Evolutionary conservation across 2,888 invertebrate genomes (phyloP).

Genomic region (Glaucopsyche alexis): DNA sequence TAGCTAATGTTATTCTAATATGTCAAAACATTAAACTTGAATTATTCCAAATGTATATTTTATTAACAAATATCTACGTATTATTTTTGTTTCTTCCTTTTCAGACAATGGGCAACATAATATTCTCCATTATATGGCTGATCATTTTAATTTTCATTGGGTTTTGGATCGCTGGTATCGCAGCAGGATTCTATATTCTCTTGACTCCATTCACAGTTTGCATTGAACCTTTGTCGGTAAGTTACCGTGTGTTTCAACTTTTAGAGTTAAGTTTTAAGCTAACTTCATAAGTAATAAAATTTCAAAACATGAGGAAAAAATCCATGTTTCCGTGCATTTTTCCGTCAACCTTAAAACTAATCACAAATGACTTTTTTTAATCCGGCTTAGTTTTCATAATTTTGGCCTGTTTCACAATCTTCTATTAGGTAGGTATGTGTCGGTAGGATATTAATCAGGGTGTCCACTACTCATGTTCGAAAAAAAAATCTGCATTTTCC

Average conservation of each 20-base stretch:
- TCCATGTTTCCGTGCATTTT: too few relatives aligned
- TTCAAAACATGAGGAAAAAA: too few relatives aligned
- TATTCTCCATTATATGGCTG: conserved; percentile 86
- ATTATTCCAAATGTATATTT: neutral
- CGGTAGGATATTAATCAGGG: too few relatives aligned
- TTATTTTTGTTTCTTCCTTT: conserved; percentile 42
- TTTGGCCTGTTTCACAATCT: too few relatives aligned
- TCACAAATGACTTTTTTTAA: too few relatives aligned
- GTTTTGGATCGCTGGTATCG: conserved; percentile 84
- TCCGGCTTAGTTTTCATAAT: too few relatives aligned
- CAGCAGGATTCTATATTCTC: conserved; percentile 84
- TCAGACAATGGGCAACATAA: conserved; percentile 82
- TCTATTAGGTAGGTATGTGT: too few relatives aligned
- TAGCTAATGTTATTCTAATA: neutral
- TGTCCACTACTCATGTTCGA: too few relatives aligned
- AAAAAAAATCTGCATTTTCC: too few relatives aligned
- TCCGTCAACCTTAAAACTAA: too few relatives aligned
- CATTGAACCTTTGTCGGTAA: conserved; percentile 83
- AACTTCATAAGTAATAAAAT: too few relatives aligned
- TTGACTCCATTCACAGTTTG: conserved; percentile 85
- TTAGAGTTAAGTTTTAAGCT: too few relatives aligned
- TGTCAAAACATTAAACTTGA: neutral
- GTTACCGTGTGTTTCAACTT: conserved; percentile 43
- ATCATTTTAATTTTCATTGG: conserved; percentile 83
- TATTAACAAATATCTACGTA: neutral